Evolutionary conservation across 2,113 vertebrate species (phyloP).

Genomic region (Laterallus jamaicensis): DNA sequence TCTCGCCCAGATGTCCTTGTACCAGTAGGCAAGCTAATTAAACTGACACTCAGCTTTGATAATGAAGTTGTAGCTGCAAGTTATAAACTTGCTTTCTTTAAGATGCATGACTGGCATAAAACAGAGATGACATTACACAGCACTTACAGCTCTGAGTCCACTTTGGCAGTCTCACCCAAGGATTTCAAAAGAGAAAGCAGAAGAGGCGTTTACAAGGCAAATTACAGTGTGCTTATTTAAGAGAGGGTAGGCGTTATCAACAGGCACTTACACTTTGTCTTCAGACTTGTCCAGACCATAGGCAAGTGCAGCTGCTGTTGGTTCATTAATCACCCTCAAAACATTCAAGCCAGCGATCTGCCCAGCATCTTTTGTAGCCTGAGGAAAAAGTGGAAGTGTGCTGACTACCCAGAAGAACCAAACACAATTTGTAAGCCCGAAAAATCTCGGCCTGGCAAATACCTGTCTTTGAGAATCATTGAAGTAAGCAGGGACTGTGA

Average conservation of each 20-base stretch:
- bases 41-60: neutral
- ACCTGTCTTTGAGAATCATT: constrained; percentile 99
- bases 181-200: neutral
- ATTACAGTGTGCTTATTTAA: neutral
- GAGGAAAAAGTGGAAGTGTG: neutral
- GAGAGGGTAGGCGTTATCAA: neutral
- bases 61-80: neutral
- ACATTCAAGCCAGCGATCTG: constrained; percentile 97
- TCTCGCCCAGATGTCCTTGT: neutral
- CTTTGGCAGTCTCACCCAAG: neutral
- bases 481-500: constrained; percentile 98
- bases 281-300: constrained; percentile 98
- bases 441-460: neutral
- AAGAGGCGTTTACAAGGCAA: neutral
- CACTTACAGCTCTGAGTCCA: neutral
- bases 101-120: neutral
- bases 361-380: constrained; percentile 98
- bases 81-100: neutral
- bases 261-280: constrained; percentile 89
- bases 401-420: neutral
- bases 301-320: constrained; percentile 95
- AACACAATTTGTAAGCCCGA: rapidly evolving
- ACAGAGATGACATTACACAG: neutral
- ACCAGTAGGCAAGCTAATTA: neutral
- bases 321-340: constrained; percentile 96